These are phyloP conservation scores for Cynodonichthys magdalenae DNA, from an alignment of 2,797 vertebrate genomes.

Conservation along the genomic window DNA sequence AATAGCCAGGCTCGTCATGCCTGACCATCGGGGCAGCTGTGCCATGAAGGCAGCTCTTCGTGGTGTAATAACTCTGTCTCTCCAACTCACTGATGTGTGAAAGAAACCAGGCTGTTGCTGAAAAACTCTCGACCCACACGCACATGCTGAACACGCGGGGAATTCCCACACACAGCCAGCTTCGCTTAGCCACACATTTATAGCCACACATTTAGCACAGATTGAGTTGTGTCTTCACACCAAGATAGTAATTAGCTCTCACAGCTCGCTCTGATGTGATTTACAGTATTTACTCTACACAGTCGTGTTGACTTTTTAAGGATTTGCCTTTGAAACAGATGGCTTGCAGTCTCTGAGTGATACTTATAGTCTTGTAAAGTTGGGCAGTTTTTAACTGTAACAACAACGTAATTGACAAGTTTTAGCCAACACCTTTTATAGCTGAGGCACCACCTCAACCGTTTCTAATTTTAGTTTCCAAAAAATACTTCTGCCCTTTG, in stretches of 20 bases:
- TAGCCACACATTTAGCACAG: conserved; percentile 62
- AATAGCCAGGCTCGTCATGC: conserved; percentile 66
- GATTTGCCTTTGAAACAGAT: conserved; percentile 24
- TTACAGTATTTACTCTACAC: conserved; percentile 45
- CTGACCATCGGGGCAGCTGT: conserved; percentile 70
- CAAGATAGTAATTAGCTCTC: conserved; percentile 72
- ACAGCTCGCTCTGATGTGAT: conserved; percentile 55
- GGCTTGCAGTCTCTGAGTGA: background rate
- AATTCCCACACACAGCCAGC: conserved; percentile 63
- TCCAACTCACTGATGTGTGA: conserved; percentile 75
- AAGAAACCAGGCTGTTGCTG: conserved; percentile 63
- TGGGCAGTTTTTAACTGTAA: background rate
- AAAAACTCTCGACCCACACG: conserved; percentile 68
- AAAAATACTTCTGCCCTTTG: background rate
- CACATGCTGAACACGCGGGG: conserved; percentile 73
- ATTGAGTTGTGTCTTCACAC: conserved; percentile 73
- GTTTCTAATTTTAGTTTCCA: background rate
- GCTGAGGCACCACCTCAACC: background rate
- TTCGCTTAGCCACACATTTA: conserved; percentile 48
- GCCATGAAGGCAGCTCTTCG: conserved; percentile 63
- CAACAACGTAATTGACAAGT: background rate
- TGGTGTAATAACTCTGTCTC: conserved; percentile 75
- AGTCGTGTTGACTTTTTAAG: conserved; percentile 7
- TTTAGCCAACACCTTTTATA: background rate
- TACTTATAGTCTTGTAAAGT: background rate